Evolutionary conservation across 2,797 vertebrate genomes (phyloP).

Genomic region (Chelon labrosus): DNA sequence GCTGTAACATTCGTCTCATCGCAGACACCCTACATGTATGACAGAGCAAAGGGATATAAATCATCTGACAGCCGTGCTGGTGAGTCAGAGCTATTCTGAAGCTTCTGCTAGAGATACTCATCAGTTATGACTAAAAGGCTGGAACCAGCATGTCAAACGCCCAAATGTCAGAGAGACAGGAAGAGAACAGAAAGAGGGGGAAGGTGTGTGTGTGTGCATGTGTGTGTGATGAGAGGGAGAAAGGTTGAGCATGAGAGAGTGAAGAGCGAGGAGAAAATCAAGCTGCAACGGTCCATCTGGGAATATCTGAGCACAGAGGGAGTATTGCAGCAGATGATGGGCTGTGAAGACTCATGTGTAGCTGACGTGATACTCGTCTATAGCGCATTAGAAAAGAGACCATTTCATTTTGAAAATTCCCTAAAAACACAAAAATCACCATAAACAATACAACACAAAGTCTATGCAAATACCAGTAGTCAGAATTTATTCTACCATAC

Average conservation of each 20-base stretch:
- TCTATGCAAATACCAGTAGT: neutral
- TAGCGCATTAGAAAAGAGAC: no score
- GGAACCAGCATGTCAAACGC: constrained; percentile 68
- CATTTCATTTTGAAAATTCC: no score
- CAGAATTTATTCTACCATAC: constrained; percentile 1
- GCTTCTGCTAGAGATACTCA: constrained; percentile 67
- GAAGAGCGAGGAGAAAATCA: constrained; percentile 43
- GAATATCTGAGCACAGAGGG: constrained; percentile 56
- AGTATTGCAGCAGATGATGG: constrained; percentile 63
- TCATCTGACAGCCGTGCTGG: constrained; percentile 61
- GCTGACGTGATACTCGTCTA: constrained; percentile 47
- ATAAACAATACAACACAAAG: no score
- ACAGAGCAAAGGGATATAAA: constrained; percentile 61
- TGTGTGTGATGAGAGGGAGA: constrained; percentile 9
- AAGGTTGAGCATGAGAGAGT: constrained; percentile 22
- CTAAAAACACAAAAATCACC: no score
- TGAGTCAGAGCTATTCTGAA: constrained; percentile 74
- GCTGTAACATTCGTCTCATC: constrained; percentile 31
- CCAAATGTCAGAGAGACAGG: constrained; percentile 67
- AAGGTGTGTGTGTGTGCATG: constrained; percentile 23
- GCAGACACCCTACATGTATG: constrained; percentile 53
- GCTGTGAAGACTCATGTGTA: constrained; percentile 48
- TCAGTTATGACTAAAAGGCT: constrained; percentile 72
- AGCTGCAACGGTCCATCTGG: constrained; percentile 52
- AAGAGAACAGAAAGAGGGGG: constrained; percentile 41